A percentile compares a stretch with the other conserved stretches of the same genome.
Evolutionary conservation across 2,113 vertebrate genomes (phyloP).

Genomic region (Syrmaticus mikado): DNA sequence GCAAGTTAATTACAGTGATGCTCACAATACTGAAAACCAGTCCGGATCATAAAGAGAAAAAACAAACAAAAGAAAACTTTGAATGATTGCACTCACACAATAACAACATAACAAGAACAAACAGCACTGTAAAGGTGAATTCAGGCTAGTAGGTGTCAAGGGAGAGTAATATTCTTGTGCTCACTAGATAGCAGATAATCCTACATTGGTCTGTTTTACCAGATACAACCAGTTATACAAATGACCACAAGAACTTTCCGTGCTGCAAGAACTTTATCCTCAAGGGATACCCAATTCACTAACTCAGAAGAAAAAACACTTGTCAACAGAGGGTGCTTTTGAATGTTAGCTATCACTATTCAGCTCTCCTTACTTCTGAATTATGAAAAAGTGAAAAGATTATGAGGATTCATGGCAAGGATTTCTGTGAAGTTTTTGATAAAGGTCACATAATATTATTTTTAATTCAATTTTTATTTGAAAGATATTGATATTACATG

Average conservation of each 20-base stretch:
- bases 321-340: background rate
- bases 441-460: background rate
- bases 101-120: background rate
- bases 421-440: background rate
- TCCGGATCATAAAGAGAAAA: background rate
- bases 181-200: background rate
- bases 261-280: background rate
- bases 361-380: background rate
- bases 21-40: background rate
- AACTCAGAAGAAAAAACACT: background rate
- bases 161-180: background rate
- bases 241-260: background rate
- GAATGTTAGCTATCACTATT: background rate
- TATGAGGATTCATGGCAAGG: background rate
- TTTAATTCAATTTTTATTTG: background rate
- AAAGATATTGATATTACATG: background rate
- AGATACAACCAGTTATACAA: background rate
- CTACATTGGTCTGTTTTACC: background rate
- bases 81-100: background rate
- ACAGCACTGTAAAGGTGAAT: background rate
- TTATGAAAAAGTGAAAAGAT: background rate
- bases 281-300: background rate
- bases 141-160: background rate
- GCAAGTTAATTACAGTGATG: background rate
- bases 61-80: background rate